Evolutionary conservation across 2,797 vertebrate species (phyloP).

Genomic region (Sebastolobus altivelis): DNA sequence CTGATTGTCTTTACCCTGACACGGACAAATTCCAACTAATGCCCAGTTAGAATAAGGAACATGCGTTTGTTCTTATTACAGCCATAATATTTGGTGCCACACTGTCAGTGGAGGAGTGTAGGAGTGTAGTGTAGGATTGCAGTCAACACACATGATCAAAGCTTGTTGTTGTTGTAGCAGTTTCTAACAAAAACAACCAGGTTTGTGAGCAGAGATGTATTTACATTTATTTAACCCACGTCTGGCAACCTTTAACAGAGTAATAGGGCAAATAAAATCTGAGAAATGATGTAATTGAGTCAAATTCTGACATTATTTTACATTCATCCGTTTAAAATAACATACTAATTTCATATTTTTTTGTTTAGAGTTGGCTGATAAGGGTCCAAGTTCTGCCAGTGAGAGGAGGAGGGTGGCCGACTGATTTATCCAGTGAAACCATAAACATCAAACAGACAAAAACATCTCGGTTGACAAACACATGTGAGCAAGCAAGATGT

Average conservation of each 20-base stretch:
- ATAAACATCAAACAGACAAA: slow-evolving; percentile 29
- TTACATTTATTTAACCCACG: slow-evolving; percentile 10
- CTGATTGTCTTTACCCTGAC: not conserved
- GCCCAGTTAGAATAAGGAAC: not conserved
- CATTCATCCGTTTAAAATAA: not conserved
- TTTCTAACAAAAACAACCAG: slow-evolving; percentile 8
- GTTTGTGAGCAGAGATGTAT: slow-evolving; percentile 21
- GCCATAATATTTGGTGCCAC: slow-evolving; percentile 17
- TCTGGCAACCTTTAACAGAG: not conserved
- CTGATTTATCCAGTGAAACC: slow-evolving; percentile 14
- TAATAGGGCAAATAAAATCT: not conserved
- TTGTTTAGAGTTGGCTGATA: slow-evolving; percentile 6
- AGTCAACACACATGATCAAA: slow-evolving; percentile 18
- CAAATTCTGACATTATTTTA: not conserved
- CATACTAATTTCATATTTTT: not conserved
- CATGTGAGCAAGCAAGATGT: not conserved
- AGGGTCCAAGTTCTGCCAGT: not conserved
- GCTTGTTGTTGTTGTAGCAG: slow-evolving; percentile 18
- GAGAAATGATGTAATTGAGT: not conserved
- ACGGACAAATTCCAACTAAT: not conserved
- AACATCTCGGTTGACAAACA: slow-evolving; percentile 31
- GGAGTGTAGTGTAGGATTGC: not conserved
- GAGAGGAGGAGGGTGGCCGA: not conserved
- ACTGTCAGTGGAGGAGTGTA: slow-evolving; percentile 1
- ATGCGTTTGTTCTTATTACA: slow-evolving; percentile 3